Conservation (phyloP, 2,797 vertebrate species). For the Onychomys arenicola region DNA sequence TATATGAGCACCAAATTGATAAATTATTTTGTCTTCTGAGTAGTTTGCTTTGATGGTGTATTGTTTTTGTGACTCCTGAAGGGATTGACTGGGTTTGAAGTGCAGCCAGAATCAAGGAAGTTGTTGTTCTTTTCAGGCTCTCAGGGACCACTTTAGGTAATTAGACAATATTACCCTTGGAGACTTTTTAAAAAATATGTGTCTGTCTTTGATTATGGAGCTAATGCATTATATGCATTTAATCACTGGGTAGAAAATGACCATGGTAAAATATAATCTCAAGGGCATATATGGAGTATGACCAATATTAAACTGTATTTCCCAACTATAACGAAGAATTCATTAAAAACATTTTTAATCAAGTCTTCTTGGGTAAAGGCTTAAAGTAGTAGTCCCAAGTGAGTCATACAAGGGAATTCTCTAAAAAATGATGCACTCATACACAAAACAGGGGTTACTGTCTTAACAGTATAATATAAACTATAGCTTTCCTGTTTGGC, state of each 20-base stretch:
- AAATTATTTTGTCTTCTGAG: not conserved
- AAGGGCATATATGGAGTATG: not conserved
- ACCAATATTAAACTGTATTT: not conserved
- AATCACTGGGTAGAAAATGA: not conserved
- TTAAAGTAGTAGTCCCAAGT: not conserved
- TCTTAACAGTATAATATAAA: not conserved
- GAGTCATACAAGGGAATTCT: not conserved
- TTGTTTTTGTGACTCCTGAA: not conserved
- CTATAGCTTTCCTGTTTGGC: not conserved
- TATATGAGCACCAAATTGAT: not conserved
- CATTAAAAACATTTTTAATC: not conserved
- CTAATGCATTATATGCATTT: not conserved
- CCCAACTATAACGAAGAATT: not conserved
- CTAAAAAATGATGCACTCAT: not conserved
- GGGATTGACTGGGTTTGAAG: not conserved
- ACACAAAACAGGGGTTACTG: not conserved
- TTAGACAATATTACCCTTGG: not conserved
- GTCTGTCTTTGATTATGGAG: not conserved
- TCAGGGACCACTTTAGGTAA: not conserved
- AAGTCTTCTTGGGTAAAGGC: not conserved
- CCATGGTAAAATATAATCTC: not conserved
- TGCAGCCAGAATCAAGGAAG: not conserved
- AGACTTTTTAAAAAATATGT: not conserved
- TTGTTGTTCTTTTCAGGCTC: not conserved
- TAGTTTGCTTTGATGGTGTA: not conserved